A percentile compares a stretch with the other conserved stretches of the same genome.
Conservation (phyloP, 2,113 vertebrate species). For the Spheniscus mendiculus region DNA sequence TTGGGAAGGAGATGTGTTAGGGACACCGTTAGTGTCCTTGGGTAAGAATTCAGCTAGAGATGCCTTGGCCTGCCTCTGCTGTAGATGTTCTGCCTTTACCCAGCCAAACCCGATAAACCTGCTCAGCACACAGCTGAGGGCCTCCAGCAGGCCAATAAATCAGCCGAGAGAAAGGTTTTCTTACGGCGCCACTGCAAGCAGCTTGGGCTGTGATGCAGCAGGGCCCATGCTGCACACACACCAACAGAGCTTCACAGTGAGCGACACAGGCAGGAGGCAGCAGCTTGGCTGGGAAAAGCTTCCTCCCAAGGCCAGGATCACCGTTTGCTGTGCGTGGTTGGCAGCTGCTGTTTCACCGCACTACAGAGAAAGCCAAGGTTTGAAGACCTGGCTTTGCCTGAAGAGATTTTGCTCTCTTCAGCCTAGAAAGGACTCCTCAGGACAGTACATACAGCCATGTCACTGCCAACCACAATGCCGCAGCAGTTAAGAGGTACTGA, state of each 20-base stretch:
- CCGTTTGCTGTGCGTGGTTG: not conserved
- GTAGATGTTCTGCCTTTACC: not conserved
- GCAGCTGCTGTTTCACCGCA: not conserved
- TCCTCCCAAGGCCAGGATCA: not conserved
- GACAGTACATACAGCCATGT: not conserved
- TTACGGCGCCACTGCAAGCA: not conserved
- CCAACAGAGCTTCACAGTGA: not conserved
- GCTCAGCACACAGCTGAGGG: not conserved
- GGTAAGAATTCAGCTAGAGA: not conserved
- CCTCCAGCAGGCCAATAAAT: not conserved
- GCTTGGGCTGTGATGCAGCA: not conserved
- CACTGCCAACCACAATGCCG: not conserved
- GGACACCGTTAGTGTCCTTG: not conserved
- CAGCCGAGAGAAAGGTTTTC: not conserved
- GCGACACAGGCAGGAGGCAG: not conserved
- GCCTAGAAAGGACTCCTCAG: not conserved
- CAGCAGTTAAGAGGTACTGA: not conserved
- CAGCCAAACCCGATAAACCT: not conserved
- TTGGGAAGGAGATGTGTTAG: not conserved
- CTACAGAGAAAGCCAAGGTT: not conserved
- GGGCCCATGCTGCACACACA: not conserved
- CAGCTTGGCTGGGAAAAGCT: not conserved
- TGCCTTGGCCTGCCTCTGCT: not conserved
- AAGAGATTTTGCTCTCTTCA: not conserved
- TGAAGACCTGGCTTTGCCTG: not conserved